These are phyloP conservation scores for Vulpes vulpes DNA, from an alignment of 2,113 vertebrate species.

Conservation along the genomic window DNA sequence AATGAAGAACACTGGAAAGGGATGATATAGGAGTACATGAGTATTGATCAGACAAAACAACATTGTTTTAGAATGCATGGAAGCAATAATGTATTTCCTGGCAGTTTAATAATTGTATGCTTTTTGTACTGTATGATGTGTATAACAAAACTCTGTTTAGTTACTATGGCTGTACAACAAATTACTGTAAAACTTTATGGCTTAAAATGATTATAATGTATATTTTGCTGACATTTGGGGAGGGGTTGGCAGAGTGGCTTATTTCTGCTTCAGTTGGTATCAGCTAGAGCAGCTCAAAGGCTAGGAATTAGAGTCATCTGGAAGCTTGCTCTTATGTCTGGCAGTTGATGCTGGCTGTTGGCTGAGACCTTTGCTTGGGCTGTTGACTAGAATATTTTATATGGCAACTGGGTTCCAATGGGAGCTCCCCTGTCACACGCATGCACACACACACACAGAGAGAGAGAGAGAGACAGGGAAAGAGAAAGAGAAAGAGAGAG, in stretches of 20 bases:
- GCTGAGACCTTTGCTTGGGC: neutral
- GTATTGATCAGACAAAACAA: neutral
- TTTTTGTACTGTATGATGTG: neutral
- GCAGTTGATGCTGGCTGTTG: neutral
- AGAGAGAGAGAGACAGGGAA: too few relatives aligned
- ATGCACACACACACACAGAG: neutral
- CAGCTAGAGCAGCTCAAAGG: neutral
- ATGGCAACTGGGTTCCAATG: neutral
- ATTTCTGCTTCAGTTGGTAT: neutral
- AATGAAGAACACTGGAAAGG: neutral
- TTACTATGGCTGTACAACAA: neutral
- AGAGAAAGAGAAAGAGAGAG: too few relatives aligned
- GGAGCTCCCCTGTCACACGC: neutral
- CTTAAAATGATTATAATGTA: neutral
- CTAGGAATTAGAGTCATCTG: neutral
- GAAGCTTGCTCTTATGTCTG: neutral
- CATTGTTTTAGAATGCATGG: constrained; percentile 5
- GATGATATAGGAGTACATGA: neutral
- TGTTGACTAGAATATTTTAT: neutral
- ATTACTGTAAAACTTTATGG: neutral
- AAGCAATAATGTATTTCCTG: neutral
- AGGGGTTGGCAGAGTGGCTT: neutral
- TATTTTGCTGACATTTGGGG: constrained; percentile 5
- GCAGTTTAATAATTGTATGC: neutral
- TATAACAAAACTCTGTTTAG: neutral